Evolutionary conservation across 1,140 invertebrate genomes (phyloP), one percentile per base, ranked within the genome.

Genomic region (Bombus turneri): DNA sequence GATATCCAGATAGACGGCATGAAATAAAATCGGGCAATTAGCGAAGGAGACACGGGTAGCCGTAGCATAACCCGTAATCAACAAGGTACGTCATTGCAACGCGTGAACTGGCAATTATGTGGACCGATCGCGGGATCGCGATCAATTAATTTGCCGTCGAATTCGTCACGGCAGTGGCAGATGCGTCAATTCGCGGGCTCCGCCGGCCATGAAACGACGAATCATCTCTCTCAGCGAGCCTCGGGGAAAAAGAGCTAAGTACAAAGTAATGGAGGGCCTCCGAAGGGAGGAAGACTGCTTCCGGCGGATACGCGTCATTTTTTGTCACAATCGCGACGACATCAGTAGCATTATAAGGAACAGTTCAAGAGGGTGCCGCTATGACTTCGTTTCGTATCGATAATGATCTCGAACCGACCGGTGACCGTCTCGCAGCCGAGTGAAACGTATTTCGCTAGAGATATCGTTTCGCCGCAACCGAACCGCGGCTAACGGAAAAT

Each of bases 261-360:
- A 87, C 88, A 81, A 93, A 91, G 92, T 93, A 93, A 94, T 92
- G 87, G 87, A 91, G 86, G 88, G 74, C 82, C 81, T 81, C 74
- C 39, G 41, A 28, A 78, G n/a, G 79, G 86, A 91, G 92, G 88
- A 92, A 91, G 87, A 87, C 68, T 86, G 91, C 92, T 94, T 95
- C 94, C 94, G 94, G 89, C 94, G 94, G 94, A 95, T 94, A 93
- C 93, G 90, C 93, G 90, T 94, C 93, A 95, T 95, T 95, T 84
- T 95, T 95, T 95, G 94, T 95, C 94, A 94, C 94, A 94, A 95
- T 95, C 94, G 94, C 91, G 92, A 68, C 78, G 83, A 93, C 93
- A 94, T 93, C 91, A 89, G 90, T 90, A 83, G 88, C 87, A 88
- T 91, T 92, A 92, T 92, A 92, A 91, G 91, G 82, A 89, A 92